Percentiles rank a stretch among this genome's conserved stretches.
Evolutionary conservation across 1,140 invertebrate genomes (phyloP).

Genomic region (Ostrea edulis): DNA sequence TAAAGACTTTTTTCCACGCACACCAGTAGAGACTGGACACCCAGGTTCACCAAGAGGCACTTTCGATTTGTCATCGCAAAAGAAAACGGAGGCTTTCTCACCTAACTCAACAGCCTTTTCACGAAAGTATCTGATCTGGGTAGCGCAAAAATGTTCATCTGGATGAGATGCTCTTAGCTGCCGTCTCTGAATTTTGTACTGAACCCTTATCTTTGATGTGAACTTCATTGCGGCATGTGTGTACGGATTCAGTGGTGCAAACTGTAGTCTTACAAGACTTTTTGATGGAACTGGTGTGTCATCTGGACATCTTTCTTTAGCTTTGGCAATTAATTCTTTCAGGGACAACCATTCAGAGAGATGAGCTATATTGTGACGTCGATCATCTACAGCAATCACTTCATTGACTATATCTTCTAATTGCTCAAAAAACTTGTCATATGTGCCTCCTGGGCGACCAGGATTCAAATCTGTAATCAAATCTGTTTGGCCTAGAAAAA

Average conservation of each 20-base stretch:
- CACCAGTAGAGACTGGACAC: constrained; percentile 52
- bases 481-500: constrained; percentile 56
- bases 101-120: constrained; percentile 38
- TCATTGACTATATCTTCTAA: constrained; percentile 50
- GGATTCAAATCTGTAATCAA: constrained; percentile 53
- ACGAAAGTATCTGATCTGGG: constrained; percentile 52
- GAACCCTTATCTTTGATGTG: constrained; percentile 54
- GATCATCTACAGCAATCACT: constrained; percentile 57
- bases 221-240: constrained; percentile 47
- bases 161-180: constrained; percentile 52
- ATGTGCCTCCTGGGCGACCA: constrained; percentile 52
- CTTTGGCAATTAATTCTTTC: constrained; percentile 51
- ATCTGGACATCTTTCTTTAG: constrained; percentile 45
- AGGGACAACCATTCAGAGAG: constrained; percentile 57
- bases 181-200: constrained; percentile 63
- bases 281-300: constrained; percentile 49
- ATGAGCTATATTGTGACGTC: constrained; percentile 52
- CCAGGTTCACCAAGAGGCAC: constrained; percentile 55
- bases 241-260: constrained; percentile 60
- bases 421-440: constrained; percentile 44
- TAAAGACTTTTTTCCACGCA: constrained; percentile 47
- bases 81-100: constrained; percentile 1
- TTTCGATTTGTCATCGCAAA: constrained; percentile 62
- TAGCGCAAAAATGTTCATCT: constrained; percentile 62
- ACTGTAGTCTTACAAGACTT: constrained; percentile 61